Evolutionary conservation across 1,140 invertebrate species (phyloP), one percentile per base, ranked within the genome.

Genomic region (Latrodectus geometricus): DNA sequence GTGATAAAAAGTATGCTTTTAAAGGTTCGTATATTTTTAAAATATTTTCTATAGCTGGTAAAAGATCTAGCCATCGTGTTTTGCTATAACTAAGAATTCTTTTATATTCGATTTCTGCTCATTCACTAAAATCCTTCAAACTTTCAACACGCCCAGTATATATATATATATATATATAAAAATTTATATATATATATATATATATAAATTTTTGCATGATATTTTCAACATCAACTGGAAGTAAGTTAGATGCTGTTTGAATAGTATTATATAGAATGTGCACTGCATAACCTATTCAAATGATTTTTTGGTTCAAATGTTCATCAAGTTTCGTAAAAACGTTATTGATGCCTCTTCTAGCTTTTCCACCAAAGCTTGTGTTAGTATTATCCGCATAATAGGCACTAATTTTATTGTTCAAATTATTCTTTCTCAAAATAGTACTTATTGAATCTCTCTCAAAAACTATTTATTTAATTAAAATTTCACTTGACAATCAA

Each of bases 1-100:
- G n/a, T n/a, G n/a, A 61, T 79, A 79, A 61, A 79, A 79, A 79
- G 77, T 79, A 79, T 61, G 77, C 69, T 79, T 79, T 79, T 52
- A 79, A 79, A 8, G 77, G 77, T n/a, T 61, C 48, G 77, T 79
- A 65, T 79, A 79, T 79, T 72, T 72, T 76, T 50, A 65, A 76
- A 76, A 76, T 76, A 35, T 50, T 79, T 79, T 79, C 77, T 17
- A 79, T 20, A 79, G 56, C 52, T 79, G 77, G 49, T 61, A 79
- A 79, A 61, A 76, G 74, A 76, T 8, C 49, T 76, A 76, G 35
- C 49, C 56, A 76, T 21, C 74, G 49, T 35, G n/a, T n/a, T n/a
- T n/a, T n/a, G n/a, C n/a, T n/a, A n/a, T n/a, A n/a, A n/a, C n/a
- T n/a, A n/a, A n/a, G n/a, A n/a, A n/a, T n/a, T n/a, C n/a, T n/a